phyloP scores from a whole-genome alignment of 2,113 vertebrate species.

The Pituophis catenifer region DNA sequence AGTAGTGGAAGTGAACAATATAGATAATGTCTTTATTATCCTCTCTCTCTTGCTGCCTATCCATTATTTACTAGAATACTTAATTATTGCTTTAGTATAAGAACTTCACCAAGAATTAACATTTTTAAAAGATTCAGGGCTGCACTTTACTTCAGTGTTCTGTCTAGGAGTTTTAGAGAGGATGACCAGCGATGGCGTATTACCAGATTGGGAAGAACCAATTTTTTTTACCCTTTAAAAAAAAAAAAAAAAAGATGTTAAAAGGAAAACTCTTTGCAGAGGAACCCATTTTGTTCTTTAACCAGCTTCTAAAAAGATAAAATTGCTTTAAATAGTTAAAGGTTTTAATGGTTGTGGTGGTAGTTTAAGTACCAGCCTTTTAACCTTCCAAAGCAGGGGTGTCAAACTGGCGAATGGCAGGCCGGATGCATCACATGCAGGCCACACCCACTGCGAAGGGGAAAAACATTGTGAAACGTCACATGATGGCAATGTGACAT shows the following conservation, averaged over 20 bases:
- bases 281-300: not conserved
- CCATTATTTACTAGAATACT: not conserved
- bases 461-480: too few relatives aligned
- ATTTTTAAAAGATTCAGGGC: not conserved
- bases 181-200: not conserved
- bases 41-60: slow-evolving; percentile 5
- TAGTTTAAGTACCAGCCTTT: not conserved
- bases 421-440: too few relatives aligned
- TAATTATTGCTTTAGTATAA: not conserved
- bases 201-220: not conserved
- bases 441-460: too few relatives aligned
- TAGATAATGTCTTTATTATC: slow-evolving; percentile 38
- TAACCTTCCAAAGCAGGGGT: not conserved
- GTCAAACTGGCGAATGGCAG: too few relatives aligned
- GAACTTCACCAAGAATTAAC: not conserved
- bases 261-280: not conserved
- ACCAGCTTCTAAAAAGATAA: not conserved
- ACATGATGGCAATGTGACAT: too few relatives aligned
- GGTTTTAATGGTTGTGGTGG: not conserved
- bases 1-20: slow-evolving; percentile 1
- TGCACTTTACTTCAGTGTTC: not conserved
- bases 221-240: not conserved
- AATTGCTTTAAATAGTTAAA: not conserved
- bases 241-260: not conserved
- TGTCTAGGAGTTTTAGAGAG: not conserved